Percentiles rank a stretch among this genome's conserved stretches.
These are phyloP conservation scores for Pavo muticus DNA, from an alignment of 2,113 vertebrate species.

Conservation along the genomic window DNA sequence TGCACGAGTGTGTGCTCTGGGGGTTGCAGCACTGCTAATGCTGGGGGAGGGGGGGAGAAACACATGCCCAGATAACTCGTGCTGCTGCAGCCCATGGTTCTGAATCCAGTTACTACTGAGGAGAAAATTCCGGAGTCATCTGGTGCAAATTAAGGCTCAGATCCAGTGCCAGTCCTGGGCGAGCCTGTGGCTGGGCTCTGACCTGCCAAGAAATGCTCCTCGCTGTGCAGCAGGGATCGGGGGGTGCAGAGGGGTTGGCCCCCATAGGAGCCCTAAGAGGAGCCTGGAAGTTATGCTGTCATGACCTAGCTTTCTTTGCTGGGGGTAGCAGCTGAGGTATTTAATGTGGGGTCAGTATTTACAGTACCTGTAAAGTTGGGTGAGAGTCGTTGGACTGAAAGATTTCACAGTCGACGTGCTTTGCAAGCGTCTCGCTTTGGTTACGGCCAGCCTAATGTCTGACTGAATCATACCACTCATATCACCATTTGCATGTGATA, in stretches of 20 bases:
- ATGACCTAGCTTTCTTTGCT: not conserved
- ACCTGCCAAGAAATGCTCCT: not conserved
- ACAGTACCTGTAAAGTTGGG: not conserved
- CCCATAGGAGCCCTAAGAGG: not conserved
- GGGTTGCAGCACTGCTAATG: not conserved
- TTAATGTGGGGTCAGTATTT: not conserved
- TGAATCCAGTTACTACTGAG: rapidly evolving
- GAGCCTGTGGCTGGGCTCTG: not conserved
- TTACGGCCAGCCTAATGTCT: not conserved
- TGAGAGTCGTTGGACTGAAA: not conserved
- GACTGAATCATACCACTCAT: not conserved
- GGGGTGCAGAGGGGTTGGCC: not conserved
- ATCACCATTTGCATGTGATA: not conserved
- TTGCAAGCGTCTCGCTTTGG: not conserved
- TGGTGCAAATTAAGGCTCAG: constrained; percentile 16
- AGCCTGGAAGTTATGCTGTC: not conserved
- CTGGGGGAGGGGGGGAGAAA: not conserved
- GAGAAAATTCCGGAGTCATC: constrained; percentile 40
- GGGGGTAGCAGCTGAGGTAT: not conserved
- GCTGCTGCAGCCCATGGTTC: not conserved
- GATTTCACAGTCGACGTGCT: not conserved
- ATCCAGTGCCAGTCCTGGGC: not conserved
- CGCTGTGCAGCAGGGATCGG: not conserved
- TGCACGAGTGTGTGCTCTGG: rapidly evolving
- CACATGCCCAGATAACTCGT: not conserved